Evolutionary conservation across 2,888 invertebrate species (phyloP).

Genomic region (Galerucella calmariensis): DNA sequence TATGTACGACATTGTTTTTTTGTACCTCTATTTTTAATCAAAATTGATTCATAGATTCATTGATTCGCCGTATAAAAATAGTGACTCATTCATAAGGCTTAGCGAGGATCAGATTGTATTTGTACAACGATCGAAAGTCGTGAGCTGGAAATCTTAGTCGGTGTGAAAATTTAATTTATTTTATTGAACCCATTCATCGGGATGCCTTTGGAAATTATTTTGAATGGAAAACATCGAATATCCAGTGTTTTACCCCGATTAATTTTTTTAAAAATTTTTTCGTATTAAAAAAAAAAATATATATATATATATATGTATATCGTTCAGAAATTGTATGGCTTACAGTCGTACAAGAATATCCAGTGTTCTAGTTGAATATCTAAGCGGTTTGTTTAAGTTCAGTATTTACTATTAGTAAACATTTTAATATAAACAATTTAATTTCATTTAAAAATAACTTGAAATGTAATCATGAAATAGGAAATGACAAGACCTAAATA

Average conservation of each 20-base stretch:
- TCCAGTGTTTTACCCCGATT: background rate
- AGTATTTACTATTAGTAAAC: constrained; percentile 2
- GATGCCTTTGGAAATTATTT: background rate
- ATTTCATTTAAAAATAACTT: constrained; percentile 3
- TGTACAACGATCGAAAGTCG: constrained; percentile 1
- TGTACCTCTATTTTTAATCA: background rate
- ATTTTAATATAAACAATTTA: background rate
- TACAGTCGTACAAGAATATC: background rate
- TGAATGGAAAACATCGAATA: background rate
- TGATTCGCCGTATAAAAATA: background rate
- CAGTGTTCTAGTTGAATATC: background rate
- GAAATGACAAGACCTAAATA: constrained; percentile 3
- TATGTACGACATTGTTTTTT: background rate
- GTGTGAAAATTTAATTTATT: background rate
- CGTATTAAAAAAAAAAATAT: background rate
- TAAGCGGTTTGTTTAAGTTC: background rate
- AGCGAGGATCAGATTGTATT: background rate
- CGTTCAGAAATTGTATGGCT: background rate
- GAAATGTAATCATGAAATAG: background rate
- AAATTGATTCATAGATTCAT: background rate
- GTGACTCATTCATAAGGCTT: constrained; percentile 7
- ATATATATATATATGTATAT: background rate
- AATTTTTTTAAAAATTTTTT: too few species aligned
- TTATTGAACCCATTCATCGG: background rate
- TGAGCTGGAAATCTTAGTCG: constrained; percentile 1